Base-by-base conservation (phyloP, 2,888 invertebrate species). In the Silvanus unidentatus region DNA sequence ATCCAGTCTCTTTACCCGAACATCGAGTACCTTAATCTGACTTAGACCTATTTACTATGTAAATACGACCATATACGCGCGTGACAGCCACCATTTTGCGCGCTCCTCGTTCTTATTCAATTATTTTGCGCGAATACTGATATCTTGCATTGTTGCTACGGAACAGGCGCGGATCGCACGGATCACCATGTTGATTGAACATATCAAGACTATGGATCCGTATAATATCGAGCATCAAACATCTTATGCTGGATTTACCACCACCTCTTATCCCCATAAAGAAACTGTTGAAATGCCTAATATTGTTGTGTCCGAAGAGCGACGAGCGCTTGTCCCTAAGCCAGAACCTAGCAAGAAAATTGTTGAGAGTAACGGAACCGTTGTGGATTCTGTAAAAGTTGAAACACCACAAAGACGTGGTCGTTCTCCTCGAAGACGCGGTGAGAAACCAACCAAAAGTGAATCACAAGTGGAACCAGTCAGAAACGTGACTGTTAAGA, bases 181-280 rank as follows among this genome's bases (percentile, higher is more conserved):
- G 73, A 82, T 84, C 76, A 80, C 81, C 77, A 77, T 78, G 72
- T 79, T 86, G 75, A 78, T 79, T 71, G 78, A 79, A 73, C 76
- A 79, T 71, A 82, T 86, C 74, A 81, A 80, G 75, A 78, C 77
- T 71, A 74, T 84, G 78, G 89, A 89, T 77, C 86, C 88, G 64
- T 80, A 83, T 77, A 78, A 74, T 75, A 74, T 77, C 61, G 66
- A 73, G 55, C 73, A 72, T 57, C 73, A 73, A 59, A 66, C 73
- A 52, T 73, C 77, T 50, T 86, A 84, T 73, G 83, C 85, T 58
- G 85, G 81, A 68, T 84, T 87, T 65, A 77, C 84, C 62, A 81
- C 51, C 40, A 46, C 45, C 43, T 49, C 50, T 48, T 48, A 50
- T 44, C 49, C 47, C 49, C 43, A 50, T 50, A 49, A 45, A 44